These are phyloP conservation scores for Ceratosolen fusciceps DNA, from an alignment of 1,140 invertebrate genomes.

Conservation along the genomic window DNA sequence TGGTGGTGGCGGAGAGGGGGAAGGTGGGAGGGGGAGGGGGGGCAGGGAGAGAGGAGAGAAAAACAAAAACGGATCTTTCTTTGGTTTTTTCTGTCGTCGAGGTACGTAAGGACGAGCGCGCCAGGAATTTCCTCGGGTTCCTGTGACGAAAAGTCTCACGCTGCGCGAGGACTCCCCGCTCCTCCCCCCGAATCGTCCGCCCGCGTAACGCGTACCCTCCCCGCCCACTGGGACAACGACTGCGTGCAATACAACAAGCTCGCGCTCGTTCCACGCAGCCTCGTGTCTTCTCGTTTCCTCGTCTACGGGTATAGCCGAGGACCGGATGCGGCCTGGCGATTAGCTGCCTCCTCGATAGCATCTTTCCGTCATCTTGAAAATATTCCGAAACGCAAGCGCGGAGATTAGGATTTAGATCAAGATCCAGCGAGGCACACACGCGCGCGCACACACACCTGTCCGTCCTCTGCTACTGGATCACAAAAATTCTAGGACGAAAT, in stretches of 20 bases:
- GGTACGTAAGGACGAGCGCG: background rate
- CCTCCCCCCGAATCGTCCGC: too few species aligned
- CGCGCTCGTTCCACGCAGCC: background rate
- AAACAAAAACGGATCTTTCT: background rate
- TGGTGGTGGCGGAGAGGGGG: too few species aligned
- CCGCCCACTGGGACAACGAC: too few species aligned
- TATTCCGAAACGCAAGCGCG: background rate
- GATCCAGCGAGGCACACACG: too few species aligned
- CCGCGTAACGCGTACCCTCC: too few species aligned
- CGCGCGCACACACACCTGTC: background rate
- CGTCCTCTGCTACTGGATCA: background rate
- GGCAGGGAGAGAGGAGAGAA: background rate
- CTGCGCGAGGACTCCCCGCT: too few species aligned
- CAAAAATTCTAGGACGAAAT: constrained; percentile 13
- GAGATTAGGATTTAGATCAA: background rate
- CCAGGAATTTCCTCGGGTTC: background rate
- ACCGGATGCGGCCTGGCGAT: background rate
- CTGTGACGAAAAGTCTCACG: too few species aligned
- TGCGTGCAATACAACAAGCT: too few species aligned
- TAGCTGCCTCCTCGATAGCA: background rate
- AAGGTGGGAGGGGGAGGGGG: too few species aligned
- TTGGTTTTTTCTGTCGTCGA: constrained; percentile 17
- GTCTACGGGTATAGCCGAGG: background rate
- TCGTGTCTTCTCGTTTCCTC: background rate
- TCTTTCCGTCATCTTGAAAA: background rate